Conservation (phyloP, 2,888 invertebrate genomes). For the Cheilosia urbana region DNA sequence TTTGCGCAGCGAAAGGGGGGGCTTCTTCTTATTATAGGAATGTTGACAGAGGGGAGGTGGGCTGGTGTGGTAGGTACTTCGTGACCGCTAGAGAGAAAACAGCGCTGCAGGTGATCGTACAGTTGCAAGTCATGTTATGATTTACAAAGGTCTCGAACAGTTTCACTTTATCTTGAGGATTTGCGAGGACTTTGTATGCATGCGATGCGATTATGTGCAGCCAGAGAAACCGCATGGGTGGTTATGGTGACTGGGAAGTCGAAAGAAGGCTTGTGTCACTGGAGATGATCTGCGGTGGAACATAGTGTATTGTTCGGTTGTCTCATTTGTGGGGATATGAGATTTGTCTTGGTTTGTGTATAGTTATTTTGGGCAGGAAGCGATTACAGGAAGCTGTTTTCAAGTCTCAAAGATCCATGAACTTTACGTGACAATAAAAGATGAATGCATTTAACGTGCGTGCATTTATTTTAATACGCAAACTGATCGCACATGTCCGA, state of each 20-base stretch:
- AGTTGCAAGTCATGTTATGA: slow-evolving; percentile 70
- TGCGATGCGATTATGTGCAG: slow-evolving; percentile 15
- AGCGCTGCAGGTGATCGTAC: slow-evolving; percentile 72
- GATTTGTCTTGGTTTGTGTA: no score
- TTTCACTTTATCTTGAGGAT: slow-evolving; percentile 67
- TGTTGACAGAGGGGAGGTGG: slow-evolving; percentile 7
- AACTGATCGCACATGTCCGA: no score
- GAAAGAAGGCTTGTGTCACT: slow-evolving; percentile 46
- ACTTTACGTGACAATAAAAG: no score
- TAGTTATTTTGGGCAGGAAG: no score
- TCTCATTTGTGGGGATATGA: no score
- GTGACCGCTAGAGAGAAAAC: slow-evolving; percentile 67
- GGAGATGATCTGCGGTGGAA: slow-evolving; percentile 56
- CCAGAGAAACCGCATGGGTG: slow-evolving; percentile 62
- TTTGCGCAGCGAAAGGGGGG: slow-evolving; percentile 43
- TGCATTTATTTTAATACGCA: no score
- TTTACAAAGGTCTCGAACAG: slow-evolving; percentile 71
- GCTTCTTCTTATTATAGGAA: slow-evolving; percentile 36
- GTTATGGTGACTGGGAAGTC: slow-evolving; percentile 32
- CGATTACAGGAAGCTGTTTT: no score
- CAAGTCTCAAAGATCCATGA: no score
- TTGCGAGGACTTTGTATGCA: slow-evolving; percentile 27
- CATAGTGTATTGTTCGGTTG: slow-evolving; percentile 17
- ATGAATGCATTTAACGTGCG: no score
- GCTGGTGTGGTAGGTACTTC: slow-evolving; percentile 33